A percentile compares a stretch with the other conserved stretches of the same genome.
These are phyloP conservation scores for Phalacrocorax carbo DNA, from an alignment of 2,113 vertebrate species.

Conservation along the genomic window DNA sequence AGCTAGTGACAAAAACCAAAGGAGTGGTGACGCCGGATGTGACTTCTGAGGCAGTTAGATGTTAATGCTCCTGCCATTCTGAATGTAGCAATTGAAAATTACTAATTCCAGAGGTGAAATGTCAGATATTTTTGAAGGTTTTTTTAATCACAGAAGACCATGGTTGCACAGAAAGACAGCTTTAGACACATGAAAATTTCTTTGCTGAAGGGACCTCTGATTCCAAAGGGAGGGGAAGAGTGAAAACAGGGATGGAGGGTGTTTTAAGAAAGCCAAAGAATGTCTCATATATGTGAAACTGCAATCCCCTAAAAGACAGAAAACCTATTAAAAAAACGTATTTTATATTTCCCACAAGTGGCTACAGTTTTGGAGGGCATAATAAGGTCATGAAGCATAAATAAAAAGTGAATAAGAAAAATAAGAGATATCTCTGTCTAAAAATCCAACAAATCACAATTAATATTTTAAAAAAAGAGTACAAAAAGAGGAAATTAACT, in stretches of 20 bases:
- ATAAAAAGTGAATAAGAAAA: neutral
- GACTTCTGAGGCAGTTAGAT: neutral
- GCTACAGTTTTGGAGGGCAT: neutral
- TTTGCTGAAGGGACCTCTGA: neutral
- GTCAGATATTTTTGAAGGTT: neutral
- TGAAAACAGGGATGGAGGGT: neutral
- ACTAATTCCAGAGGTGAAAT: conserved; percentile 44
- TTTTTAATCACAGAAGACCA: neutral
- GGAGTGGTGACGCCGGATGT: neutral
- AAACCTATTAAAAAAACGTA: neutral
- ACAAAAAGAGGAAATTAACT: neutral
- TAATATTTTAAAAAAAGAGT: neutral
- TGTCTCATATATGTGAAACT: neutral
- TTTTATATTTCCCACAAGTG: conserved; percentile 1
- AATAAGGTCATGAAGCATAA: conserved; percentile 22
- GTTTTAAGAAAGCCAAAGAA: neutral
- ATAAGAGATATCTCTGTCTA: neutral
- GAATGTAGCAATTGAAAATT: conserved; percentile 42
- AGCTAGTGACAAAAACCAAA: neutral
- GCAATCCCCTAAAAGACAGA: neutral
- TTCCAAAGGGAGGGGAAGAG: neutral
- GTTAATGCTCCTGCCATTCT: neutral
- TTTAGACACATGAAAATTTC: neutral
- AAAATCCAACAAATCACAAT: neutral
- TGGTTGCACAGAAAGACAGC: neutral